These are phyloP conservation scores for Ambastaia sidthimunki DNA, from an alignment of 2,797 vertebrate species.

Conservation along the genomic window DNA sequence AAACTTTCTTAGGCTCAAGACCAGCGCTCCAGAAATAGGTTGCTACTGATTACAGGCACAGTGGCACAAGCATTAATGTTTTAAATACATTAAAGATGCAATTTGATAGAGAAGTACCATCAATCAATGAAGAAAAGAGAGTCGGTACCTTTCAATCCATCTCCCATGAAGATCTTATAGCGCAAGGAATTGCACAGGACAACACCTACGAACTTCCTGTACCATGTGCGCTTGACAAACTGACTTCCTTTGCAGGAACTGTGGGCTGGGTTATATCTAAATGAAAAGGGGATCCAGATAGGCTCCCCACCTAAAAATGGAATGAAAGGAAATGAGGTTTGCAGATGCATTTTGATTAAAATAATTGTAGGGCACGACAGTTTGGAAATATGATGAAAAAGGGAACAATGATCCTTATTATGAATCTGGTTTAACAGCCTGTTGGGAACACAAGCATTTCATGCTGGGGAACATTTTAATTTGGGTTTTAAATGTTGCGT, in stretches of 20 bases:
- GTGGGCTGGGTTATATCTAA: constrained; percentile 88
- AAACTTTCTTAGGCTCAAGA: constrained; percentile 3
- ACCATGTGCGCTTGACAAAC: constrained; percentile 96
- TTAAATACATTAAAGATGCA: not conserved
- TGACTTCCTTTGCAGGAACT: constrained; percentile 93
- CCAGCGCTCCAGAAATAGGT: not conserved
- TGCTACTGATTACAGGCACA: constrained; percentile 4
- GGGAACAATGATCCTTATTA: too few relatives aligned
- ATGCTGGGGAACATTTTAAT: not conserved
- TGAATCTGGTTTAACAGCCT: not conserved
- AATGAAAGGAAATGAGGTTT: not conserved
- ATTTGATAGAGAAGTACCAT: not conserved
- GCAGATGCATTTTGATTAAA: not conserved
- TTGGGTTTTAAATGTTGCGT: not conserved
- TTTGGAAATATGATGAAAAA: not conserved
- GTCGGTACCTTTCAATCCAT: constrained; percentile 89
- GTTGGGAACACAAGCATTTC: not conserved
- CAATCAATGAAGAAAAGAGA: not conserved
- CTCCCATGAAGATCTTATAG: constrained; percentile 98
- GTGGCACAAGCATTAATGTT: not conserved
- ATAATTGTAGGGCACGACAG: not conserved
- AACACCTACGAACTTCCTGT: constrained; percentile 96
- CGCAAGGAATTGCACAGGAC: constrained; percentile 96
- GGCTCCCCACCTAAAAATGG: constrained; percentile 89
- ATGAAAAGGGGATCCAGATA: constrained; percentile 95